Evolutionary conservation across 1,140 invertebrate genomes (phyloP), one percentile per base, ranked within the genome.

Genomic region (Musca vetustissima): DNA sequence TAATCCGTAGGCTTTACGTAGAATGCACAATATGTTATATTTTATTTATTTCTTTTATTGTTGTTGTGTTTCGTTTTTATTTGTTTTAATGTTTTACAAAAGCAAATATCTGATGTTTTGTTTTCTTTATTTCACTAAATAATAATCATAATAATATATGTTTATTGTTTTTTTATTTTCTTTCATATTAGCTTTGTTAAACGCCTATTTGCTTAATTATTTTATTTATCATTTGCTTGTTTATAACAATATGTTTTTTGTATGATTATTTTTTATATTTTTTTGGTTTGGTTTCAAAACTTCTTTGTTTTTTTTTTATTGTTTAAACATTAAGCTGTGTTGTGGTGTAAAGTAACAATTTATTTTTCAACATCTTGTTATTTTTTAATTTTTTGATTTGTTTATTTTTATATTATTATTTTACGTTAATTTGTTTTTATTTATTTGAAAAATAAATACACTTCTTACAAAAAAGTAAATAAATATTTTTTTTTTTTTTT

Each of bases 1-100:
- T 61, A n/a, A n/a, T 28, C 17, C 8, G 9, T 61, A n/a, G 57
- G 57, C 28, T 55, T 55, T 4, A 19, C 43, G 36, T 43, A 19
- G 28, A 61, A 36, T 36, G 57, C 57, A 32, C 57, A 61, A 43
- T 61, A 59, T 59, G 28, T 52, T 52, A 19, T 52, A 7, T 52
- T 52, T 8, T 8, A n/a, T 52, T 52, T 19, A 9, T 52, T 32
- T 55, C 4, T 55, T 59, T 59, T 32, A 17, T 59, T 52, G 9
- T 19, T n/a, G n/a, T 52, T 52, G 15, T 59, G 15, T 59, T 59
- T 59, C 4, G 28, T 59, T 59, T 2, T 59, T 32, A 32, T 32
- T 32, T 59, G 1, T n/a, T 59, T 59, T 61, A 17, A 36, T 32
- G 57, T 36, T 43, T n/a, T 61, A 61, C 57, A 61, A 61, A 61